phyloP scores from a whole-genome alignment of 2,797 vertebrate genomes.

The Gobio occitaniae region DNA sequence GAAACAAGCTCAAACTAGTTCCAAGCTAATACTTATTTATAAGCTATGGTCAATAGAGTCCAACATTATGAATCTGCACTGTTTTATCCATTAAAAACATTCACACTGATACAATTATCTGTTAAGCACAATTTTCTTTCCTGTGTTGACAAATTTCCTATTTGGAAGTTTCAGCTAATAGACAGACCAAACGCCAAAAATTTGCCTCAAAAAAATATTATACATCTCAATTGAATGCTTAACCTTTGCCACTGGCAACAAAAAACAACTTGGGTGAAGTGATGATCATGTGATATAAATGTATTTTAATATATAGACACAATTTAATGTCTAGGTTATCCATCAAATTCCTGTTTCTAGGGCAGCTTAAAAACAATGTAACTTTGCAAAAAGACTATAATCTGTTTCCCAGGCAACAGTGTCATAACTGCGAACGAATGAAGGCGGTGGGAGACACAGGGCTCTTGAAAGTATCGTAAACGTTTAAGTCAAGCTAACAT shows the following conservation, averaged over 20 bases:
- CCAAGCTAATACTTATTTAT: too few relatives aligned
- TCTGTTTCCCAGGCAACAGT: not conserved
- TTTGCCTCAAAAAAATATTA: not conserved
- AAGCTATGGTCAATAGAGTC: not conserved
- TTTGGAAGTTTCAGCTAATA: not conserved
- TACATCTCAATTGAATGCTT: not conserved
- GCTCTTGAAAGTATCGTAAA: not conserved
- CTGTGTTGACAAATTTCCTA: not conserved
- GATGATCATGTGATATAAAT: not conserved
- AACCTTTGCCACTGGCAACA: not conserved
- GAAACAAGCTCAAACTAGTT: not conserved
- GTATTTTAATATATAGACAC: not conserved
- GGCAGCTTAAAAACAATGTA: not conserved
- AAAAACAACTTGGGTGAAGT: not conserved
- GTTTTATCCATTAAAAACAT: not conserved
- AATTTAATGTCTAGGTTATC: not conserved
- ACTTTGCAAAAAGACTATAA: not conserved
- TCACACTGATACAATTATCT: not conserved
- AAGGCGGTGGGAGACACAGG: not conserved
- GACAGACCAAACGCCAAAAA: not conserved
- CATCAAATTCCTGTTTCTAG: not conserved
- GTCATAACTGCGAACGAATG: not conserved
- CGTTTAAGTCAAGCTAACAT: not conserved
- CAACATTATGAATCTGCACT: not conserved
- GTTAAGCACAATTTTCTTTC: not conserved